Base-by-base conservation (phyloP, 1,140 invertebrate genomes). In the Eueides isabella region DNA sequence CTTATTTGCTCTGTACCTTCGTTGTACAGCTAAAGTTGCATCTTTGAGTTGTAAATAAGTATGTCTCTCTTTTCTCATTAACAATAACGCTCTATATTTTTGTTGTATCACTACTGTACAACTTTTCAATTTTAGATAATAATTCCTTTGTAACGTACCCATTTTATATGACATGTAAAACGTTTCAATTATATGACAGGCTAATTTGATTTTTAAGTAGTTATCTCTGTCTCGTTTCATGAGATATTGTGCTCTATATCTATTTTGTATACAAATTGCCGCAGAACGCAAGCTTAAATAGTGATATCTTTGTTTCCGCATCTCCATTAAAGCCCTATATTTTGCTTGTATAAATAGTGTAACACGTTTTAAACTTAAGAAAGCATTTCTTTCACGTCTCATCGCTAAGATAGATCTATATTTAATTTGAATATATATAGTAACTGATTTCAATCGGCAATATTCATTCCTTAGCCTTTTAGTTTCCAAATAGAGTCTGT, bases 331-430 rank as follows among this genome's bases (percentile, higher is more conserved):
- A 23, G 92, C 90, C 75, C 92, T 93, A 82, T 89, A 96, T 71
- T 88, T 92, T 2, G 69, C 77, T 81, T 96, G 95, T n/a, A 96
- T 77, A 0, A 79, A 61, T 16, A 93, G 76, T 29, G 86, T 86
- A 9, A 92, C 85, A 14, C 77, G 67, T 70, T 90, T 88, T 23
- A 93, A 72, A 26, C 74, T 70, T 19, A 93, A 77, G 80, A 92
- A 96, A 5, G 81, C 31, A 61, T 82, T 38, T 26, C 87, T 80
- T 72, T 90, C 65, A 62, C 28, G 41, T 71, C 76, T 91, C 78
- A 88, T 89, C 1, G 79, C 62, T 70, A 78, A 65, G 35, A 92
- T 80, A 19, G 91, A 92, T 83, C 92, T 92, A 81, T 93, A 95
- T 16, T 77, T 74, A 26, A 71, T 82, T 69, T 94, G 92, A 64